Evolutionary conservation across 1,140 invertebrate species (phyloP).

Genomic region (Thrips palmi): DNA sequence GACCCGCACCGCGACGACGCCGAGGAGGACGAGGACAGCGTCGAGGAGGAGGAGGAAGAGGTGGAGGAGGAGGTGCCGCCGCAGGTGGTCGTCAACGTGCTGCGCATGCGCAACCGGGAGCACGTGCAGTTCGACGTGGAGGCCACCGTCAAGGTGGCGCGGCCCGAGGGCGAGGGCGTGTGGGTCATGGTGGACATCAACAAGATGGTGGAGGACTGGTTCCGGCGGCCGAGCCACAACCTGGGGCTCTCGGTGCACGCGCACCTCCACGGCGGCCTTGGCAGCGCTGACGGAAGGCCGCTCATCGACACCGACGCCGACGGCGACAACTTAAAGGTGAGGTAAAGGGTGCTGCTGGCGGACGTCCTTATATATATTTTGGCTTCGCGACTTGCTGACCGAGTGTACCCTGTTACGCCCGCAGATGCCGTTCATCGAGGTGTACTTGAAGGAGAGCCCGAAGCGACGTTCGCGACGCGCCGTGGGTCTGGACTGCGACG

Average conservation of each 20-base stretch:
- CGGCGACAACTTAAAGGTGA: slow-evolving; percentile 18
- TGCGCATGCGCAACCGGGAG: neutral
- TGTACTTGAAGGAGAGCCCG: slow-evolving; percentile 41
- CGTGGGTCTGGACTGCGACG: slow-evolving; percentile 57
- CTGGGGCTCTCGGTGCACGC: slow-evolving; percentile 55
- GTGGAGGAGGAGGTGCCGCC: slow-evolving; percentile 20
- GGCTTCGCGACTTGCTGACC: neutral
- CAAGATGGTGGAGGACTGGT: slow-evolving; percentile 57
- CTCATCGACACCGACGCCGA: slow-evolving; percentile 22
- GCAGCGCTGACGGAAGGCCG: slow-evolving; percentile 5
- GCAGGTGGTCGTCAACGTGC: neutral
- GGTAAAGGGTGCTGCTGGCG: neutral
- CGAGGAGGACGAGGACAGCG: slow-evolving; percentile 17
- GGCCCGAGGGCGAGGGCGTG: slow-evolving; percentile 27
- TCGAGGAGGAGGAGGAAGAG: slow-evolving; percentile 15
- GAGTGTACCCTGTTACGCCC: slow-evolving; percentile 12
- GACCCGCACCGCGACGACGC: slow-evolving; percentile 20
- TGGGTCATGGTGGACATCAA: slow-evolving; percentile 59
- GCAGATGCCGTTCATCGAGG: slow-evolving; percentile 70
- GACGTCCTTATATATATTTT: neutral
- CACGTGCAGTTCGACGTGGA: too few species aligned
- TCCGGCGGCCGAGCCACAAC: slow-evolving; percentile 46
- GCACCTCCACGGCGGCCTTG: slow-evolving; percentile 21
- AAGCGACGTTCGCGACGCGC: slow-evolving; percentile 48
- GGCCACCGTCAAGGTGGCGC: too few species aligned